phyloP scores from a whole-genome alignment of 2,888 invertebrate species.

The Lamproptera curius region DNA sequence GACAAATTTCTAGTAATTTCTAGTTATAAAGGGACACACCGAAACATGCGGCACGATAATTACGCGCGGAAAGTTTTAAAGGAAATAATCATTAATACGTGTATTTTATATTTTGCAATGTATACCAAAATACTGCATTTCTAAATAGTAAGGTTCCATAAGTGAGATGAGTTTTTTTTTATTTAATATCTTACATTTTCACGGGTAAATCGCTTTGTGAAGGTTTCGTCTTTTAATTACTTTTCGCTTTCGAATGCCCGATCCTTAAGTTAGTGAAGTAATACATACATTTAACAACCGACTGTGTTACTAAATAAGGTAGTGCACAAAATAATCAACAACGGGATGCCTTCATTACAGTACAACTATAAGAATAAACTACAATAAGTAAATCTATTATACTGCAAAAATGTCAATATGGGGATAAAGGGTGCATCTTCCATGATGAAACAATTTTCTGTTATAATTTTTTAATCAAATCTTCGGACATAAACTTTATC shows the following conservation, averaged over 20 bases:
- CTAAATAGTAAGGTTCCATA: constrained; percentile 66
- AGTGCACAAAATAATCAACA: constrained; percentile 62
- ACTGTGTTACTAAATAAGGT: constrained; percentile 72
- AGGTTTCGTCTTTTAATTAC: constrained; percentile 36
- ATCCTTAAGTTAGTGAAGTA: constrained; percentile 51
- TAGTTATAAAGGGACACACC: constrained; percentile 14
- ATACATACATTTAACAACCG: constrained; percentile 50
- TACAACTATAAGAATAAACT: constrained; percentile 76
- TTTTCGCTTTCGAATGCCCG: constrained; percentile 61
- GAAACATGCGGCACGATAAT: constrained; percentile 22
- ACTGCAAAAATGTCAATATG: constrained; percentile 41
- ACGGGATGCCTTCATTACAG: constrained; percentile 77
- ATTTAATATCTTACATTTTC: constrained; percentile 39
- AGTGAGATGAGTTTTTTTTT: constrained; percentile 62
- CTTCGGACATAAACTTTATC: neutral
- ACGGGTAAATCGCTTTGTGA: constrained; percentile 33
- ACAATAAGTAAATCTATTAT: constrained; percentile 54
- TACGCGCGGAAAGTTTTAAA: constrained; percentile 66
- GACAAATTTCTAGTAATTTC: constrained; percentile 27
- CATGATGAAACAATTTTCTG: constrained; percentile 2
- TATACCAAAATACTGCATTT: constrained; percentile 78
- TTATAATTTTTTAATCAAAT: neutral
- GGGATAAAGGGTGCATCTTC: constrained; percentile 17
- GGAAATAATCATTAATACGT: constrained; percentile 15
- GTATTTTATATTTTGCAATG: constrained; percentile 63